Conservation (phyloP, 1,140 invertebrate genomes). For the Orchesella cincta region DNA sequence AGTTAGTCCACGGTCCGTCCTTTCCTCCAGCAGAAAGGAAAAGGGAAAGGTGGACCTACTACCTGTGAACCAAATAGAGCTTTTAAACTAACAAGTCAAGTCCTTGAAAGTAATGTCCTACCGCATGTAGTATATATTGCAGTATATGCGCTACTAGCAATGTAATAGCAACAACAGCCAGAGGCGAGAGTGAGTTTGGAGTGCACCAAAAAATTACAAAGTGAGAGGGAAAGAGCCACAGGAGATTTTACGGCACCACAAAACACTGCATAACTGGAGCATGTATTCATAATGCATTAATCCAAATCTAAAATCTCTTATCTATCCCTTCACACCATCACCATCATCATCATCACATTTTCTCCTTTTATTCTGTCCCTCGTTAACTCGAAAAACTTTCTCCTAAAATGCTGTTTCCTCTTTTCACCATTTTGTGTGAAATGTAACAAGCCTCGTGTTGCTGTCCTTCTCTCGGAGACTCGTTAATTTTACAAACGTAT, state of each 20-base stretch:
- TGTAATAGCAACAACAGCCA: too few relatives aligned
- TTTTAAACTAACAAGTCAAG: too few relatives aligned
- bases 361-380: background rate
- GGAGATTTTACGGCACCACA: background rate
- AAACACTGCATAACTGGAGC: background rate
- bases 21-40: too few relatives aligned
- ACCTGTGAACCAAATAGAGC: too few relatives aligned
- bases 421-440: background rate
- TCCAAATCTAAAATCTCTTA: slow-evolving; percentile 11
- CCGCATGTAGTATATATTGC: too few relatives aligned
- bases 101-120: too few relatives aligned
- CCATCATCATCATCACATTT: background rate
- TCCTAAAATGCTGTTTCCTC: background rate
- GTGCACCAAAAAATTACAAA: background rate
- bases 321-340: background rate
- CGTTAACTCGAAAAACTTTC: slow-evolving; percentile 16
- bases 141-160: too few relatives aligned
- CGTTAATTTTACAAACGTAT: background rate
- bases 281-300: background rate
- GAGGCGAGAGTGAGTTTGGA: background rate
- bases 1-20: too few relatives aligned
- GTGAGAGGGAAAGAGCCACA: background rate
- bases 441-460: background rate
- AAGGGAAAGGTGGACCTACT: too few relatives aligned
- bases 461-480: background rate